These are phyloP conservation scores for Girardinus metallicus DNA, from an alignment of 2,797 vertebrate genomes.

Conservation along the genomic window DNA sequence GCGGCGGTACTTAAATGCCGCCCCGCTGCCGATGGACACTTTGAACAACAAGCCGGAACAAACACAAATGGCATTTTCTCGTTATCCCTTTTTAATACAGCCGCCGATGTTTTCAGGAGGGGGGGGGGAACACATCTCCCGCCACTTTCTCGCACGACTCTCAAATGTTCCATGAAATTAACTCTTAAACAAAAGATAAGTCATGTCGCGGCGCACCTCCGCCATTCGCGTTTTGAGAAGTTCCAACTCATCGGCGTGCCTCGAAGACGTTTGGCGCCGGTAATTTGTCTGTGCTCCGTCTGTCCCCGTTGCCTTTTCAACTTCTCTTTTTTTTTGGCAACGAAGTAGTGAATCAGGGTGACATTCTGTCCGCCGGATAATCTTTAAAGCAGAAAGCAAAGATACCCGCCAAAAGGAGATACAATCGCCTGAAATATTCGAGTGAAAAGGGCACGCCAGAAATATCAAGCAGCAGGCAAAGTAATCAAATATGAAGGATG, in stretches of 20 bases:
- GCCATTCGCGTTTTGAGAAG: conserved; percentile 30
- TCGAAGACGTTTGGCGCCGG: conserved; percentile 44
- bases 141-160: conserved; percentile 26
- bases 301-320: conserved; percentile 14
- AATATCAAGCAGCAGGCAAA: conserved; percentile 66
- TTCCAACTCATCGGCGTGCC: conserved; percentile 16
- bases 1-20: conserved; percentile 43
- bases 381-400: conserved; percentile 63
- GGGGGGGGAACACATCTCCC: conserved; percentile 34
- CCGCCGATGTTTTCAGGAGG: conserved; percentile 27
- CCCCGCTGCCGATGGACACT: conserved; percentile 53
- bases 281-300: conserved; percentile 23
- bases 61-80: conserved; percentile 54
- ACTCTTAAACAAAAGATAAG: conserved; percentile 70
- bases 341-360: conserved; percentile 56
- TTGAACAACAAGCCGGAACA: conserved; percentile 61
- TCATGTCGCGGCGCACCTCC: conserved; percentile 45
- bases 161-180: conserved; percentile 68
- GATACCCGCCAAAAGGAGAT: conserved; percentile 58
- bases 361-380: conserved; percentile 66
- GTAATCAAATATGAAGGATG: conserved; percentile 60
- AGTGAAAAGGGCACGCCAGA: conserved; percentile 72
- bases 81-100: conserved; percentile 53
- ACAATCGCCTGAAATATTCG: conserved; percentile 58
- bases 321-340: conserved; percentile 4